A percentile compares a stretch with the other conserved stretches of the same genome.
These are phyloP conservation scores for Fratercula arctica DNA, from an alignment of 2,797 vertebrate genomes.

Conservation along the genomic window DNA sequence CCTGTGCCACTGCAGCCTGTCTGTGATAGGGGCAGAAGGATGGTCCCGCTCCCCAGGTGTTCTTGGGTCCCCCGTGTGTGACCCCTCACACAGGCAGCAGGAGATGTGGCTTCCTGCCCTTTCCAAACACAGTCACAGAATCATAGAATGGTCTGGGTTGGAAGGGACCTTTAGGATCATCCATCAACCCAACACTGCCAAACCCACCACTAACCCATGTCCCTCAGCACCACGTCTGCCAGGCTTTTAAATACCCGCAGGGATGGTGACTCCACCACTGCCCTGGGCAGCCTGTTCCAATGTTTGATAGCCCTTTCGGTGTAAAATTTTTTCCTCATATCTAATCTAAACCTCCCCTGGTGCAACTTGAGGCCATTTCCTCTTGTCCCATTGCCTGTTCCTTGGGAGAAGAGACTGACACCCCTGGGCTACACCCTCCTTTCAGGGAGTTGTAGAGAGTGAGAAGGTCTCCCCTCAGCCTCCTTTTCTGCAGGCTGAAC, in stretches of 20 bases:
- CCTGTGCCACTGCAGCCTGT: not conserved
- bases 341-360: not conserved
- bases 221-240: not conserved
- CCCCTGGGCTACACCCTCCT: not conserved
- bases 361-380: not conserved
- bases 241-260: not conserved
- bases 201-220: not conserved
- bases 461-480: not conserved
- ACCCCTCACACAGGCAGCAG: not conserved
- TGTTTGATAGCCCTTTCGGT: not conserved
- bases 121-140: not conserved
- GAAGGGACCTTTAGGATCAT: not conserved
- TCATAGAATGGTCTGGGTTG: not conserved
- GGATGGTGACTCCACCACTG: not conserved
- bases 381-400: not conserved
- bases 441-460: not conserved
- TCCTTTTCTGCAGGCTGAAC: not conserved
- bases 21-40: not conserved
- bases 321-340: not conserved
- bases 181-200: not conserved
- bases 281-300: not conserved
- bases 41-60: fast-evolving
- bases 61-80: not conserved
- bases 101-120: not conserved
- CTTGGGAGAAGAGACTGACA: not conserved